phyloP scores from a whole-genome alignment of 2,888 invertebrate species.

The Campoplex nolae region DNA sequence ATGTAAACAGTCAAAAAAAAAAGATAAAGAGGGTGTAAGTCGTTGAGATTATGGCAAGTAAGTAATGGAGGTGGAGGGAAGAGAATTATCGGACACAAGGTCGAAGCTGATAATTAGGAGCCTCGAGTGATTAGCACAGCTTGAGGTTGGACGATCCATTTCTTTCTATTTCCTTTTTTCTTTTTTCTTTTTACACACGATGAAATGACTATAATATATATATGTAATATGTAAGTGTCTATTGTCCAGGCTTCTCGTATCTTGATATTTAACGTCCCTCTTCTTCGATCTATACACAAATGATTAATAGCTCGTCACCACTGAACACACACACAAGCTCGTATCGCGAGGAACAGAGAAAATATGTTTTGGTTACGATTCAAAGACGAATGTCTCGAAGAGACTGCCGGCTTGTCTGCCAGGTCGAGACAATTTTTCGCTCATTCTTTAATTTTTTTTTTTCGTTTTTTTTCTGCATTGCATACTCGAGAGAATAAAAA shows the following conservation, averaged over 20 bases:
- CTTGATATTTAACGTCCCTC: neutral
- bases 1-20: conserved; percentile 1
- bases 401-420: conserved; percentile 41
- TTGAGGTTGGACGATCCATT: conserved; percentile 42
- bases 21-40: neutral
- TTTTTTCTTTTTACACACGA: conserved; percentile 33
- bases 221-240: neutral
- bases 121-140: conserved; percentile 68
- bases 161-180: conserved; percentile 26
- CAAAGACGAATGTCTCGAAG: neutral
- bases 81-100: conserved; percentile 66
- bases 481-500: neutral
- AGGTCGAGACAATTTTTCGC: neutral
- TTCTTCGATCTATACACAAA: conserved; percentile 18
- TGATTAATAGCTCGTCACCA: conserved; percentile 30
- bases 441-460: neutral
- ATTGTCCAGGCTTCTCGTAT: neutral
- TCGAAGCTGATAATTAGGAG: conserved; percentile 70
- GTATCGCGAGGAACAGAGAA: neutral
- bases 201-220: neutral
- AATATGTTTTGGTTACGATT: neutral
- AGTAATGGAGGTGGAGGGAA: conserved; percentile 11
- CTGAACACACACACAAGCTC: neutral
- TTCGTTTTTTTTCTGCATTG: neutral
- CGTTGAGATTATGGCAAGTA: conserved; percentile 22